Conservation (phyloP, 1,140 invertebrate species). For the Metopolophium dirhodum region DNA sequence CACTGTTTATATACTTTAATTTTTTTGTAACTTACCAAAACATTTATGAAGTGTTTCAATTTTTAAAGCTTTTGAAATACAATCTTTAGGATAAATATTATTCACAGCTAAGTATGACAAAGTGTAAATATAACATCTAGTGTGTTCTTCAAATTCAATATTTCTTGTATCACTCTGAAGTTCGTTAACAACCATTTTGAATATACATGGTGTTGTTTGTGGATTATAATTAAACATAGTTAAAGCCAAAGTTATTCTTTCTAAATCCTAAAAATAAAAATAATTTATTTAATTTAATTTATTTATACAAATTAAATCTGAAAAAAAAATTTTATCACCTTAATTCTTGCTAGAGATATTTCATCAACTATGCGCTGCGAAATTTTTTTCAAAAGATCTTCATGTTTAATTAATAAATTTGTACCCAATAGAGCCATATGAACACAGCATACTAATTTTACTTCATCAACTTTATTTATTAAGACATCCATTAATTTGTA, state of each 20-base stretch:
- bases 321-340: not conserved
- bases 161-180: conserved; percentile 5
- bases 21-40: conserved; percentile 36
- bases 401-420: conserved; percentile 29
- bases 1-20: not conserved
- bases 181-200: conserved; percentile 9
- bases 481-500: conserved; percentile 8
- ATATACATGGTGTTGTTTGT: conserved; percentile 38
- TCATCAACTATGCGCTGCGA: conserved; percentile 14
- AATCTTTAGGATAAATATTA: conserved; percentile 32
- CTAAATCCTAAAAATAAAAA: conserved; percentile 13
- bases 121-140: not conserved
- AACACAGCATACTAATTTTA: conserved; percentile 32
- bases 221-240: conserved; percentile 13
- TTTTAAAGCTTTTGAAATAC: conserved; percentile 44
- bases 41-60: conserved; percentile 27
- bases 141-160: not conserved
- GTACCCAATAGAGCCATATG: conserved; percentile 55
- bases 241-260: conserved; percentile 16
- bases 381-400: not conserved
- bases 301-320: not conserved
- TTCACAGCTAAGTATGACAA: conserved; percentile 15
- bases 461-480: conserved; percentile 27
- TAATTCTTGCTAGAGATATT: conserved; percentile 23
- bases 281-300: not conserved